These are phyloP conservation scores for Tanytarsus gracilentus DNA, from an alignment of 2,888 invertebrate genomes.

Conservation along the genomic window DNA sequence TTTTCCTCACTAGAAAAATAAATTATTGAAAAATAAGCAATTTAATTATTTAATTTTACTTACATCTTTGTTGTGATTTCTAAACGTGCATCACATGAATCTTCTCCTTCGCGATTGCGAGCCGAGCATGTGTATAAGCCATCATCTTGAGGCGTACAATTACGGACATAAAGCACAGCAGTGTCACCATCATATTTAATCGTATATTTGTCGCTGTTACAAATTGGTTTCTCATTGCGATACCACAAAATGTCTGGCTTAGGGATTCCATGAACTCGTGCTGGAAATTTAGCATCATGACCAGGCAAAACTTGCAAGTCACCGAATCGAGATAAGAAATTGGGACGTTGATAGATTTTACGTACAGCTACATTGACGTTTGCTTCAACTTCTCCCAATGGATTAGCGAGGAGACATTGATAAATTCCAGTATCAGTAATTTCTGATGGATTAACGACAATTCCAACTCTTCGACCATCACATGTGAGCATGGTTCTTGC, in stretches of 20 bases:
- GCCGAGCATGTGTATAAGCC: constrained; percentile 72
- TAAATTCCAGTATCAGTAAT: constrained; percentile 70
- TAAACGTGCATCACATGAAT: constrained; percentile 61
- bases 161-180: constrained; percentile 63
- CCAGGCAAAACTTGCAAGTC: constrained; percentile 58
- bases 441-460: constrained; percentile 62
- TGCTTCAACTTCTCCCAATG: constrained; percentile 63
- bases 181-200: constrained; percentile 71
- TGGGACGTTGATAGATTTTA: constrained; percentile 71
- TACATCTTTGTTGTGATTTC: constrained; percentile 77
- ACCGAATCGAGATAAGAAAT: constrained; percentile 49
- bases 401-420: constrained; percentile 64
- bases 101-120: constrained; percentile 70
- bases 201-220: constrained; percentile 61
- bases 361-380: constrained; percentile 63
- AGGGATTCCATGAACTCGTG: constrained; percentile 71
- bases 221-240: constrained; percentile 67
- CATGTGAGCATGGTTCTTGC: constrained; percentile 66
- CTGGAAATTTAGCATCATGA: constrained; percentile 74
- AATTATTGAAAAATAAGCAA: constrained; percentile 30
- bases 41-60: constrained; percentile 38
- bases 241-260: constrained; percentile 80
- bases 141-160: constrained; percentile 57
- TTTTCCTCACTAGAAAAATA: constrained; percentile 53
- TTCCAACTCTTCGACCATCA: constrained; percentile 71